Evolutionary conservation across 2,888 invertebrate genomes (phyloP).

Genomic region (Lissonota sp.): DNA sequence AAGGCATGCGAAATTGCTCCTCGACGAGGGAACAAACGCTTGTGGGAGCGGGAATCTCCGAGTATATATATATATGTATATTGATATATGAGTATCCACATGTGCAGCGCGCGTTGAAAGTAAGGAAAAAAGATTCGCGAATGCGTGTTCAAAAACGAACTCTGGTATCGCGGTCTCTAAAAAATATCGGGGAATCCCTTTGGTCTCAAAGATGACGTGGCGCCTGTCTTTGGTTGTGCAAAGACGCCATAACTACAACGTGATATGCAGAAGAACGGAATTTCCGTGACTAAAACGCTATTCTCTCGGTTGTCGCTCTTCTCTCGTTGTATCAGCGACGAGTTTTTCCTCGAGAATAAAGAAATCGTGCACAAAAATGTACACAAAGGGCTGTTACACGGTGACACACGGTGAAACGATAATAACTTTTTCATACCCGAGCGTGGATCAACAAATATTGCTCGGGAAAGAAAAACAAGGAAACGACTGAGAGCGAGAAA

Average conservation of each 20-base stretch:
- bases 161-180: background rate
- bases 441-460: constrained; percentile 15
- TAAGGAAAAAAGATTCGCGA: background rate
- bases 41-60: constrained; percentile 8
- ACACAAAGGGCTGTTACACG: constrained; percentile 1
- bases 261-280: too few species aligned
- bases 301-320: constrained; percentile 4
- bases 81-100: too few species aligned
- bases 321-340: background rate
- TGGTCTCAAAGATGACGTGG: background rate
- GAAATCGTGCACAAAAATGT: background rate
- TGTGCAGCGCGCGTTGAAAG: background rate
- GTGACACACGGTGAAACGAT: constrained; percentile 31
- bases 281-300: background rate
- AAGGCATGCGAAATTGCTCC: constrained; percentile 61
- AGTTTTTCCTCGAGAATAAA: background rate
- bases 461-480: constrained; percentile 4
- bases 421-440: constrained; percentile 52
- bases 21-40: constrained; percentile 55
- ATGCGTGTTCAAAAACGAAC: background rate
- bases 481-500: constrained; percentile 9
- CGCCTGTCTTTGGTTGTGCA: too few species aligned
- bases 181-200: constrained; percentile 14
- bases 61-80: background rate
- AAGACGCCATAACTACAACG: too few species aligned